Base-by-base conservation (phyloP, 2,888 invertebrate species). In the Chalcis sispes region DNA sequence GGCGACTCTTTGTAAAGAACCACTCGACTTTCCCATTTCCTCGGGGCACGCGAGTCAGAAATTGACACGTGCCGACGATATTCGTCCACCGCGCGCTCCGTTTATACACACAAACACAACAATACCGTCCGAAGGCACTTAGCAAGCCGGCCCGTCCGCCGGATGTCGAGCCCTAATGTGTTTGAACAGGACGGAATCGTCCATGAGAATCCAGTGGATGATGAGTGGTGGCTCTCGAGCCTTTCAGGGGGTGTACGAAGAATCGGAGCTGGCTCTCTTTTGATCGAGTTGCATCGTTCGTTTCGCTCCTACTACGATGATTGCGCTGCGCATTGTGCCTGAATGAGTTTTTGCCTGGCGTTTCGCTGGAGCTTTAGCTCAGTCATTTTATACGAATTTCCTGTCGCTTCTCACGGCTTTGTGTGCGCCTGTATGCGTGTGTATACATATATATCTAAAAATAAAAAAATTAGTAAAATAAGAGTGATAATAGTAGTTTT, bases 151-250 rank as follows among this genome's bases (percentile, higher is more conserved):
- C 75, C 81, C 83, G 82, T 82, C 84, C 87, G 87, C 85, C 87
- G 88, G 88, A 87, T 87, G 87, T 83, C 79, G 78, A 77, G 76
- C 80, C 85, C 83, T 87, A 88, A 88, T 88, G 88, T 88, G 88
- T 88, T 88, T 88, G 88, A 85, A 85, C 84, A 86, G 85, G 85
- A 82, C 81, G 8, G 54, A n/a, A 4, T 61, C 59, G 3, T 23
- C 32, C 4, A 10, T 23, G 59, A 5, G 59, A 42, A 20, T 20
- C 3, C 50, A 20, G n/a, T n/a, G n/a, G n/a, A n/a, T n/a, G n/a
- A n/a, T n/a, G n/a, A n/a, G n/a, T n/a, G 50, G 5, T 50, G 1
- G 29, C 2, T 23, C 7, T 4, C 3, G 20, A 25, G 8, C 13
- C 20, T 8, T 32, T 20, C 18, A 46, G 46, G 0, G 2, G 46